These are phyloP conservation scores for Megaceryle alcyon DNA, from an alignment of 2,797 vertebrate genomes.

Conservation along the genomic window DNA sequence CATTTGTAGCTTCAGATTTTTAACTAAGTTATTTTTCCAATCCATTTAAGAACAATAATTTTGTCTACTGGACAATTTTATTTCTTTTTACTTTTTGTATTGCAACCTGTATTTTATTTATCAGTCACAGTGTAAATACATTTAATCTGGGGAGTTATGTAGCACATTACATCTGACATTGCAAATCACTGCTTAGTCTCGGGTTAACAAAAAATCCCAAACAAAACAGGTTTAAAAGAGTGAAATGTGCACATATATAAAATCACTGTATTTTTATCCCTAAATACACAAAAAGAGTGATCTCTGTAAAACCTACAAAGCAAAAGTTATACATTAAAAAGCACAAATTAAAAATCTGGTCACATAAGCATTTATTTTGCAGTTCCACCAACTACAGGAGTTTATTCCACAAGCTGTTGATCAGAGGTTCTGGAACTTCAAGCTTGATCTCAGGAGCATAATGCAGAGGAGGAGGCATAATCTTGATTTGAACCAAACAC, in stretches of 20 bases:
- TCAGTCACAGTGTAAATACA: not conserved
- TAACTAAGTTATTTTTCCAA: not conserved
- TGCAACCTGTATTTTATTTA: not conserved
- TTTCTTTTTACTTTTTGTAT: not conserved
- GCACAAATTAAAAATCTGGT: not conserved
- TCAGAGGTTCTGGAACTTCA: not conserved
- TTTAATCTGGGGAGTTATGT: not conserved
- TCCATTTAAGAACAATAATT: not conserved
- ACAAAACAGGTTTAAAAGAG: not conserved
- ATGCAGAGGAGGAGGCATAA: not conserved
- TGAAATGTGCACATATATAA: not conserved
- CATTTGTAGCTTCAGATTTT: not conserved
- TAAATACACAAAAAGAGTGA: not conserved
- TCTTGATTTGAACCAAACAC: not conserved
- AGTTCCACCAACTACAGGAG: not conserved
- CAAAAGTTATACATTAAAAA: not conserved
- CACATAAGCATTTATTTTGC: not conserved
- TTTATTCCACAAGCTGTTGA: not conserved
- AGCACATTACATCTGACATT: not conserved
- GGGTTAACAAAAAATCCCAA: not conserved
- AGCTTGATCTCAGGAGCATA: not conserved
- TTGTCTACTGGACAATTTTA: not conserved
- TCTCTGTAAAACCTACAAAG: not conserved
- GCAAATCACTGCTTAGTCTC: not conserved
- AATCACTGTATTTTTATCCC: not conserved